A percentile compares a stretch with the other conserved stretches of the same genome.
Evolutionary conservation across 2,888 invertebrate genomes (phyloP).

Genomic region (Dryadula phaetusa): DNA sequence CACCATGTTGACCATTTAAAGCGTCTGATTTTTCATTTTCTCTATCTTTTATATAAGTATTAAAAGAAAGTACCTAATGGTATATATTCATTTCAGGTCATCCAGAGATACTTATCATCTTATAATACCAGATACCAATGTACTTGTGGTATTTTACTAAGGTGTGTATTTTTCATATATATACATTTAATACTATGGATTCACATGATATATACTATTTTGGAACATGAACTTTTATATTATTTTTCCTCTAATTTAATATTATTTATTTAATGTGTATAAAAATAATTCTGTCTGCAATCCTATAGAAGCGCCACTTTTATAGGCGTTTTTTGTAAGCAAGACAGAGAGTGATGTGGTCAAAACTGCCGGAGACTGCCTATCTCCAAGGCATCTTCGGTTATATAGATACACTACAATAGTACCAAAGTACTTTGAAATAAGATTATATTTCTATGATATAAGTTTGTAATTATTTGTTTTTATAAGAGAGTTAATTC

Average conservation of each 20-base stretch:
- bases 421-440: background rate
- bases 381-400: constrained; percentile 49
- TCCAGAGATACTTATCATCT: too few species aligned
- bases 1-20: constrained; percentile 59
- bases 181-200: too few species aligned
- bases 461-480: too few species aligned
- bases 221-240: too few species aligned
- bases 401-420: constrained; percentile 71
- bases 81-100: constrained; percentile 3
- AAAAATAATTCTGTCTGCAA: constrained; percentile 35
- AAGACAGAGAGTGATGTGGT: constrained; percentile 60
- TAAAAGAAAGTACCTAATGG: background rate
- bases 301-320: constrained; percentile 43
- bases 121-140: background rate
- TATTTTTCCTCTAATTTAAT: background rate
- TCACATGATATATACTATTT: too few species aligned
- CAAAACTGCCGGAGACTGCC: constrained; percentile 59
- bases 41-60: background rate
- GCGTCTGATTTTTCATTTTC: constrained; percentile 1
- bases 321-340: constrained; percentile 45
- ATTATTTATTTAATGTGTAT: background rate
- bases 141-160: background rate
- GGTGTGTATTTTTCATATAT: background rate
- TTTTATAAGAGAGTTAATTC: too few species aligned
- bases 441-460: background rate